Conservation (phyloP, 2,888 invertebrate species). For the Lobophora halterata region DNA sequence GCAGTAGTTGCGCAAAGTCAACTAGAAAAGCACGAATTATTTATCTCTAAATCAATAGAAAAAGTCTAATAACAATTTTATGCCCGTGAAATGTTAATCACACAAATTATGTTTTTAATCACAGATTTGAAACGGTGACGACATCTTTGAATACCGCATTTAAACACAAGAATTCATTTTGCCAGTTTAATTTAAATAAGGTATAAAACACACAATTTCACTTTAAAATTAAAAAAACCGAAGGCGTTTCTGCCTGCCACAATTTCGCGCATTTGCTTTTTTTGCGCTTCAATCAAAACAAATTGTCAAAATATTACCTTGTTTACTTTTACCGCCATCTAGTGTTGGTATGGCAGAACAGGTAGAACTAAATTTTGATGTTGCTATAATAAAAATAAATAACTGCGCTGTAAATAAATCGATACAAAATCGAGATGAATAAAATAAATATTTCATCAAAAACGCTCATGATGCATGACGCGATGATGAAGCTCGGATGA, state of each 20-base stretch:
- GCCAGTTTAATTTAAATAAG: background rate
- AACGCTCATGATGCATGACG: too few relatives aligned
- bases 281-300: constrained; percentile 18
- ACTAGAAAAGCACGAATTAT: background rate
- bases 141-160: background rate
- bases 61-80: background rate
- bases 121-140: constrained; percentile 9
- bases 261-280: constrained; percentile 15
- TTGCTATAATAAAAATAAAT: too few relatives aligned
- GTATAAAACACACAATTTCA: constrained; percentile 1
- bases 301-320: too few relatives aligned
- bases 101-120: constrained; percentile 8
- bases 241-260: constrained; percentile 8
- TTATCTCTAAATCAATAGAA: background rate
- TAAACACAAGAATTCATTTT: constrained; percentile 1
- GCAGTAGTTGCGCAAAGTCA: background rate
- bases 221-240: constrained; percentile 2
- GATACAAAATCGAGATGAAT: too few relatives aligned
- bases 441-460: too few relatives aligned
- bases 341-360: too few relatives aligned
- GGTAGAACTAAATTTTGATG: too few relatives aligned
- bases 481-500: too few relatives aligned
- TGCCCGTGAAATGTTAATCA: constrained; percentile 5
- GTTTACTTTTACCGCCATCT: too few relatives aligned
- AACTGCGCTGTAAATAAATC: too few relatives aligned